Evolutionary conservation across 2,113 vertebrate genomes (phyloP).

Genomic region (Lepidothrix coronata): DNA sequence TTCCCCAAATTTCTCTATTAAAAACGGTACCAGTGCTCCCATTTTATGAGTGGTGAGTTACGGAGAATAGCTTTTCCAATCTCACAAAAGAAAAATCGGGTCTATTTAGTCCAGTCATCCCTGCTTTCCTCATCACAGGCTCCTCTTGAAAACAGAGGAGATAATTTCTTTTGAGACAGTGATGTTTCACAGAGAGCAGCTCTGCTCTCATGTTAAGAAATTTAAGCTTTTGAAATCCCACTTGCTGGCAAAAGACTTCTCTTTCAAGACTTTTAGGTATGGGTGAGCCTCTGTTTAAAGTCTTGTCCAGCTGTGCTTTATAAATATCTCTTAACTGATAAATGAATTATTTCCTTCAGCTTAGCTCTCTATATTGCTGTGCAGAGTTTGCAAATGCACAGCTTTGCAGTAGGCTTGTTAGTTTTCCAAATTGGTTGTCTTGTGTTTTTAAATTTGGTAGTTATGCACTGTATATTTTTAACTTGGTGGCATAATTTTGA

Average conservation of each 20-base stretch:
- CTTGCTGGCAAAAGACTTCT: conserved; percentile 17
- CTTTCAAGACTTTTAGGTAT: not conserved
- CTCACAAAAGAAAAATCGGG: not conserved
- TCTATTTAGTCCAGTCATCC: not conserved
- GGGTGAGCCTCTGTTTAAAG: conserved; percentile 27
- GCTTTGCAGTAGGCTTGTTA: not conserved
- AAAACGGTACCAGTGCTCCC: not conserved
- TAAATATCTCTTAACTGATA: conserved; percentile 38
- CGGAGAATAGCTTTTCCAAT: not conserved
- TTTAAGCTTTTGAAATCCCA: conserved; percentile 1
- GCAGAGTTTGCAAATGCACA: not conserved
- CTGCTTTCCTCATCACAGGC: not conserved
- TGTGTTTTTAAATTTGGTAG: not conserved
- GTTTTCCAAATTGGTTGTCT: not conserved
- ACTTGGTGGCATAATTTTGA: not conserved
- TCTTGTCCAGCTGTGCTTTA: conserved; percentile 36
- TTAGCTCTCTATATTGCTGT: not conserved
- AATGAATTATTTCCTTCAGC: conserved; percentile 39
- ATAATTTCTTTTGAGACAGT: conserved; percentile 2
- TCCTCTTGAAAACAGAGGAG: not conserved
- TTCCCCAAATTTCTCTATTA: not conserved
- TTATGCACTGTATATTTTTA: not conserved
- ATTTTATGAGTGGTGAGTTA: not conserved
- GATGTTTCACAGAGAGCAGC: not conserved
- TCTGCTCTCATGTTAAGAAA: not conserved